Percentiles rank a stretch among this genome's conserved stretches.
Conservation (phyloP, 2,113 vertebrate species). For the Lethenteron camtschaticum region DNA sequence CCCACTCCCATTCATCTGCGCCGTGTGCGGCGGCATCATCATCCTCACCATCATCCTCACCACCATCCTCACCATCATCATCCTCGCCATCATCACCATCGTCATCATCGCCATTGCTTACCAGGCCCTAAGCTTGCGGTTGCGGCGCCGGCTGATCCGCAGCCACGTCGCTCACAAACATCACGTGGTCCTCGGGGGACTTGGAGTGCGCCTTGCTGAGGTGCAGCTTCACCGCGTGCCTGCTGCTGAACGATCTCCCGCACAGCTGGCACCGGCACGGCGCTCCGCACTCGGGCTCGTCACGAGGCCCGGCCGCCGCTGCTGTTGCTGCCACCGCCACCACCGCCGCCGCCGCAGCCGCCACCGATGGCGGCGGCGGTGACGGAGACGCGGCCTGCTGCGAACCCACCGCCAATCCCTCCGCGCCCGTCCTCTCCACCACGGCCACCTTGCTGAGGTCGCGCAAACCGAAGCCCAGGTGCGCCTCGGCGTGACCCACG, state of each 20-base stretch:
- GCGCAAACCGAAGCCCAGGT: constrained; percentile 83
- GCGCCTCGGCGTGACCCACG: constrained; percentile 87
- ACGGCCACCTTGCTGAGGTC: constrained; percentile 83
- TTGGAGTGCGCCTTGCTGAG: constrained; percentile 98
- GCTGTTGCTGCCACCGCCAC: constrained; percentile 75
- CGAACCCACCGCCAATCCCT: constrained; percentile 67
- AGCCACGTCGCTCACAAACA: constrained; percentile 70
- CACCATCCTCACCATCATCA: too few species aligned
- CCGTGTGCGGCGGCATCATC: too few species aligned
- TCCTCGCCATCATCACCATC: too few species aligned
- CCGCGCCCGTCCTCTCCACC: constrained; percentile 69
- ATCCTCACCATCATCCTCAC: too few species aligned
- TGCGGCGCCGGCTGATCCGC: too few species aligned
- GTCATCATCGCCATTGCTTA: too few species aligned
- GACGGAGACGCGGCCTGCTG: constrained; percentile 73
- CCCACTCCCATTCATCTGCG: too few species aligned
- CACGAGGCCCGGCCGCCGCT: constrained; percentile 61
- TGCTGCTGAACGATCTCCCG: constrained; percentile 97
- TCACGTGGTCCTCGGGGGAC: constrained; percentile 90
- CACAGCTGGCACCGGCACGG: constrained; percentile 93
- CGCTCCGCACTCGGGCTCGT: constrained; percentile 53
- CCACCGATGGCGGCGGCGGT: constrained; percentile 36
- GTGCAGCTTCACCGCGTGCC: constrained; percentile 96
- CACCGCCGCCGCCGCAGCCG: constrained; percentile 65
- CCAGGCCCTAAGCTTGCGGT: too few species aligned